These are phyloP conservation scores for Diplodus sargus DNA, from an alignment of 2,797 vertebrate genomes.

Conservation along the genomic window DNA sequence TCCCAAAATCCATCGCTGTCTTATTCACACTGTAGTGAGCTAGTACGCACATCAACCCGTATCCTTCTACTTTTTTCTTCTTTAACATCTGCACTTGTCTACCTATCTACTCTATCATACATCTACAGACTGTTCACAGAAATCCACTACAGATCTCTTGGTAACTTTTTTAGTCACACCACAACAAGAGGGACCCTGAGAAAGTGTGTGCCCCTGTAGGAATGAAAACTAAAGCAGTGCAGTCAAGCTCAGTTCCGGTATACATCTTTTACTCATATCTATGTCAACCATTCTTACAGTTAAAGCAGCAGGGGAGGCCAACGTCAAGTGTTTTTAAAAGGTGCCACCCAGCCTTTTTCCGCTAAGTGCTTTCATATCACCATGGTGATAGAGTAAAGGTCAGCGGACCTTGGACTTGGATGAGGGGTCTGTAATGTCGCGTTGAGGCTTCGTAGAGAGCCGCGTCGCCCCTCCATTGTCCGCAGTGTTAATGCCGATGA, in stretches of 20 bases:
- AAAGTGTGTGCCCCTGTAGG: slow-evolving; percentile 44
- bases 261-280: slow-evolving; percentile 31
- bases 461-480: slow-evolving; percentile 18
- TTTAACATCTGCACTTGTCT: slow-evolving; percentile 15
- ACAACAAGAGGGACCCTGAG: slow-evolving; percentile 68
- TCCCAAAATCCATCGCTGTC: not conserved
- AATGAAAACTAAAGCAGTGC: slow-evolving; percentile 54
- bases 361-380: slow-evolving; percentile 73
- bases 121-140: slow-evolving; percentile 27
- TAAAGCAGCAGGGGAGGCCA: slow-evolving; percentile 25
- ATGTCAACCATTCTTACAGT: slow-evolving; percentile 38
- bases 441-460: slow-evolving; percentile 49
- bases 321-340: slow-evolving; percentile 51
- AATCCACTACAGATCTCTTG: slow-evolving; percentile 19
- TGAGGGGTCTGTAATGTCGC: slow-evolving; percentile 58
- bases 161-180: slow-evolving; percentile 16
- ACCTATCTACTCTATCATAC: slow-evolving; percentile 21
- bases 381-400: slow-evolving; percentile 69
- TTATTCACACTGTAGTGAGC: slow-evolving; percentile 9
- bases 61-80: not conserved
- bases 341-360: slow-evolving; percentile 35
- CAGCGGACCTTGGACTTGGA: slow-evolving; percentile 47
- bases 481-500: slow-evolving; percentile 55
- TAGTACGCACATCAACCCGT: not conserved
- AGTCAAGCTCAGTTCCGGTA: slow-evolving; percentile 43